These are phyloP conservation scores for Cyanoramphus novaezelandiae DNA, from an alignment of 2,113 vertebrate species.

Conservation along the genomic window DNA sequence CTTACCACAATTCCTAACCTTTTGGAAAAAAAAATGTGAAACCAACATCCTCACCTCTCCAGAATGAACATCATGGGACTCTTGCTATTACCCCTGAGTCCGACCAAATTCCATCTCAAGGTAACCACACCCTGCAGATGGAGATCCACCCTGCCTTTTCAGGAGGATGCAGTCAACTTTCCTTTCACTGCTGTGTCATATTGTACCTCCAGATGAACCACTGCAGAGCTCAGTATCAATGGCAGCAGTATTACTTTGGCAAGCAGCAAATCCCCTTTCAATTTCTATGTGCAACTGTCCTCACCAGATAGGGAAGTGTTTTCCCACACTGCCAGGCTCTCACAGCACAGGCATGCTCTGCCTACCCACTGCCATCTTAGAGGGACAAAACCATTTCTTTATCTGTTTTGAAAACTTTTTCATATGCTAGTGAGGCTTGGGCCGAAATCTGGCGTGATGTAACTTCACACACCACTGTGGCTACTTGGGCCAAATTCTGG, in stretches of 20 bases:
- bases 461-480: neutral
- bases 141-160: conserved; percentile 17
- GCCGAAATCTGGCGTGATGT: neutral
- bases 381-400: neutral
- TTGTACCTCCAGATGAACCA: neutral
- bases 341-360: neutral
- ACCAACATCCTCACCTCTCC: conserved; percentile 8
- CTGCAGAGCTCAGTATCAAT: neutral
- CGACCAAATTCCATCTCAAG: conserved; percentile 36
- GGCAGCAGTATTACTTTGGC: neutral
- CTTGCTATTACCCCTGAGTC: neutral
- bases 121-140: conserved; percentile 21
- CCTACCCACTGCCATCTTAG: neutral
- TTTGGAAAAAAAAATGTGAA: conserved; percentile 22
- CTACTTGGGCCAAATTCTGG: neutral
- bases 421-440: neutral
- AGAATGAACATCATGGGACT: neutral
- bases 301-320: neutral
- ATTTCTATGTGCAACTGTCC: neutral
- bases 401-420: neutral
- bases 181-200: neutral
- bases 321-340: neutral
- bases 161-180: conserved; percentile 5
- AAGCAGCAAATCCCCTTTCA: neutral
- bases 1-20: conserved; percentile 17